These are phyloP conservation scores for Vanessa cardui DNA, from an alignment of 2,888 invertebrate species.

Conservation along the genomic window DNA sequence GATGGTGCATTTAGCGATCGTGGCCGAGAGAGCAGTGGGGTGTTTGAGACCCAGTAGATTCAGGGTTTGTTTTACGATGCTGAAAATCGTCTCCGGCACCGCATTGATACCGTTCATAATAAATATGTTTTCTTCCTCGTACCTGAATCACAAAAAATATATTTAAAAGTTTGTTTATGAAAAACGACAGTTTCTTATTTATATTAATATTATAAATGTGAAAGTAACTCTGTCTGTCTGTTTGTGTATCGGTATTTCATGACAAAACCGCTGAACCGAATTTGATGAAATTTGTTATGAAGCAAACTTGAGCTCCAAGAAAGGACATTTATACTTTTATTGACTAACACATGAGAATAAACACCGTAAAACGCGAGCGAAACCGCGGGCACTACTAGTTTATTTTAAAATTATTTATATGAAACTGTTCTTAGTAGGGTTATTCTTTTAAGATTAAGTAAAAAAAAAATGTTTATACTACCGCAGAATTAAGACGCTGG, in stretches of 20 bases:
- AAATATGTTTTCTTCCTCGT: constrained; percentile 62
- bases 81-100: constrained; percentile 56
- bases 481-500: constrained; percentile 94
- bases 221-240: too few species aligned
- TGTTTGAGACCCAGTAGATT: constrained; percentile 88
- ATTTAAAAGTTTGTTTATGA: neutral
- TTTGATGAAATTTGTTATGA: too few species aligned
- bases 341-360: too few species aligned
- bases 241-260: too few species aligned
- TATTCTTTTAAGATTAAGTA: neutral
- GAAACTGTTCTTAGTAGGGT: too few species aligned
- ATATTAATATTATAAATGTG: too few species aligned
- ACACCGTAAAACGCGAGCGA: too few species aligned
- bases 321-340: too few species aligned
- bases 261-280: too few species aligned
- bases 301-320: too few species aligned
- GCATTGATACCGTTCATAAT: constrained; percentile 57
- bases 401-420: too few species aligned
- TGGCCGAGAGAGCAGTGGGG: constrained; percentile 85
- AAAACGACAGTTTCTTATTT: neutral
- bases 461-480: constrained; percentile 59
- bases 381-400: too few species aligned
- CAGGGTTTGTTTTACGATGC: constrained; percentile 83
- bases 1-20: constrained; percentile 84
- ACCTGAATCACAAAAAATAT: constrained; percentile 49